Percentiles rank a stretch among this genome's conserved stretches.
phyloP scores from a whole-genome alignment of 2,113 vertebrate species.

The Pollachius pollachius region DNA sequence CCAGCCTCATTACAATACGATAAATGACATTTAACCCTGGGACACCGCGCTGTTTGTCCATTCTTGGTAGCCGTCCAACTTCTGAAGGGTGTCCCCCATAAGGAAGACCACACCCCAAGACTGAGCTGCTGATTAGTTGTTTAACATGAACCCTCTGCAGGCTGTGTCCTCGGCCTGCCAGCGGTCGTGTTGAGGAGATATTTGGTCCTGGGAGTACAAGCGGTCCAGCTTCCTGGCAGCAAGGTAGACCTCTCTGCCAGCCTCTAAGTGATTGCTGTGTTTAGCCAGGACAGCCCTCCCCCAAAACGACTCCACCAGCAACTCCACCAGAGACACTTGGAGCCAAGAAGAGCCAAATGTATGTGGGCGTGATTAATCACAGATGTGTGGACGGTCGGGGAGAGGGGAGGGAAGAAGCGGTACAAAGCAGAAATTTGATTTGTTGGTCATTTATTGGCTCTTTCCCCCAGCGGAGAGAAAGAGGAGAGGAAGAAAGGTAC shows the following conservation, averaged over 20 bases:
- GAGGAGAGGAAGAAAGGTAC: slow-evolving; percentile 43
- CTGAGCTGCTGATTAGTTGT: slow-evolving; percentile 10
- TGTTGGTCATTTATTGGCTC: slow-evolving; percentile 73
- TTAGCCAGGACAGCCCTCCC: slow-evolving; percentile 23
- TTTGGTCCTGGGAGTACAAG: slow-evolving; percentile 27
- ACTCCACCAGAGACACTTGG: neutral
- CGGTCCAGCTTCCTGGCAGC: slow-evolving; percentile 32
- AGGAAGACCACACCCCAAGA: too few relatives aligned
- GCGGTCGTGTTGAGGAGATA: slow-evolving; percentile 22
- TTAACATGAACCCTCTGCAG: slow-evolving; percentile 37
- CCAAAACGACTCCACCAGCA: slow-evolving; percentile 17
- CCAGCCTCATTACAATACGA: too few relatives aligned
- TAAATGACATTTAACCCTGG: too few relatives aligned
- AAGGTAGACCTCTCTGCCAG: slow-evolving; percentile 13
- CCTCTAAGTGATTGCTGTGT: slow-evolving; percentile 24
- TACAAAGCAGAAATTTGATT: slow-evolving; percentile 42
- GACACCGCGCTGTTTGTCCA: too few relatives aligned
- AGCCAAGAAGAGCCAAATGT: too few relatives aligned
- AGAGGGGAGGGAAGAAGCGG: slow-evolving; percentile 30
- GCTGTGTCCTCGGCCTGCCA: slow-evolving; percentile 8
- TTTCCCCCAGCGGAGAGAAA: slow-evolving; percentile 62
- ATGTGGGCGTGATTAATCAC: neutral
- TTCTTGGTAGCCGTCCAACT: too few relatives aligned
- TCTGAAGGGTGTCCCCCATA: too few relatives aligned
- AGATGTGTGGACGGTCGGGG: neutral